Percentiles rank a stretch among this genome's conserved stretches.
Conservation (phyloP, 2,113 vertebrate species). For the Heterotis niloticus region DNA sequence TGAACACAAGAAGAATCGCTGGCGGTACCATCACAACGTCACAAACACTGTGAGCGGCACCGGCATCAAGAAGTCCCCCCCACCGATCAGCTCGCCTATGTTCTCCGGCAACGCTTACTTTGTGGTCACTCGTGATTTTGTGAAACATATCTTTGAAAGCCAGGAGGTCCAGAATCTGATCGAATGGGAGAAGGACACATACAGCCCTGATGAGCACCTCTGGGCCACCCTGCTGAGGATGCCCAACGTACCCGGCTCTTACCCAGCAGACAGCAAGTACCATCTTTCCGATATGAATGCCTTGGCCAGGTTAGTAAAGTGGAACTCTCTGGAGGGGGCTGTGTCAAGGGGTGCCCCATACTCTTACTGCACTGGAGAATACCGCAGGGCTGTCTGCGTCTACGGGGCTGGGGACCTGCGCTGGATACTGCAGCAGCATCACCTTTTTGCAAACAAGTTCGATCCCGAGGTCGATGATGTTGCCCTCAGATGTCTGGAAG, state of each 20-base stretch:
- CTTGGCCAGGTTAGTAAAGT: constrained; percentile 78
- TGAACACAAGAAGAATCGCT: constrained; percentile 58
- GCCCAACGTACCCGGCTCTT: constrained; percentile 69
- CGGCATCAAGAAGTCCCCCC: constrained; percentile 49
- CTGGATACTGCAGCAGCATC: constrained; percentile 77
- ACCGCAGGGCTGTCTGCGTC: constrained; percentile 71
- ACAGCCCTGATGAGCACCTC: constrained; percentile 88
- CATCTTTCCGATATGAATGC: constrained; percentile 76
- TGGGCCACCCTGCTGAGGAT: too few relatives aligned
- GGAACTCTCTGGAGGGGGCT: constrained; percentile 69
- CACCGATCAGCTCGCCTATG: constrained; percentile 69
- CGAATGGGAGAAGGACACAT: constrained; percentile 85
- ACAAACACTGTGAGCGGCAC: constrained; percentile 40
- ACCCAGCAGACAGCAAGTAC: constrained; percentile 65
- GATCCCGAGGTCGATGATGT: too few relatives aligned
- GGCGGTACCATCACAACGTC: constrained; percentile 67
- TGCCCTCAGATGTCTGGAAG: constrained; percentile 77
- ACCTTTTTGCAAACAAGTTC: constrained; percentile 88
- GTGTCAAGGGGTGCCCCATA: too few relatives aligned
- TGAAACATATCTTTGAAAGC: constrained; percentile 65
- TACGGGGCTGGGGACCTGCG: constrained; percentile 77
- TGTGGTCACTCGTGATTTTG: constrained; percentile 72
- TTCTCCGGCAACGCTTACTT: constrained; percentile 82
- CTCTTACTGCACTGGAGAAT: constrained; percentile 66
- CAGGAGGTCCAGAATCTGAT: constrained; percentile 55